A percentile compares a stretch with the other conserved stretches of the same genome.
phyloP scores from a whole-genome alignment of 2,888 invertebrate species.

The Melinaea menophilus region DNA sequence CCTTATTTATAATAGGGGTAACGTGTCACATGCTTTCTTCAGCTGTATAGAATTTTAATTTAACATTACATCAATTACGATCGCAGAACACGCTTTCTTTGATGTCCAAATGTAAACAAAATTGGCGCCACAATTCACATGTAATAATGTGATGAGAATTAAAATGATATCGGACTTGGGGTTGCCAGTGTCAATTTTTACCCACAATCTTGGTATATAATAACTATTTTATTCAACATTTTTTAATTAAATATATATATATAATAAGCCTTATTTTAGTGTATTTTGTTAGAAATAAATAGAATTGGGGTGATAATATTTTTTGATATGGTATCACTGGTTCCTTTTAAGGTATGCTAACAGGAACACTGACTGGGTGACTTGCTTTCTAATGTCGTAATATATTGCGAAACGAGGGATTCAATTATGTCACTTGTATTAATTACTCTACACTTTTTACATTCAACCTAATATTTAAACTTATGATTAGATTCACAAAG shows the following conservation, averaged over 20 bases:
- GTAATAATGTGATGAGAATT: conserved; percentile 49
- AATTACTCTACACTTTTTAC: conserved; percentile 52
- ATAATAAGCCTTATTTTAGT: too few relatives aligned
- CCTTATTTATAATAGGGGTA: too few relatives aligned
- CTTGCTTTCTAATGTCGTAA: conserved; percentile 74
- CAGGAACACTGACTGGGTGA: conserved; percentile 59
- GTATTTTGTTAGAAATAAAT: not conserved
- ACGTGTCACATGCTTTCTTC: not conserved
- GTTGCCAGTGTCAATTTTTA: conserved; percentile 6
- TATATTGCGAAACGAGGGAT: conserved; percentile 64
- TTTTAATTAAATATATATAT: too few relatives aligned
- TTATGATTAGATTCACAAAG: not conserved
- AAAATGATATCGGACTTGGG: conserved; percentile 31
- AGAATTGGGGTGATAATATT: not conserved
- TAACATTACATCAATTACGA: conserved; percentile 16
- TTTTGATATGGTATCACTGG: conserved; percentile 29
- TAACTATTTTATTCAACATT: not conserved
- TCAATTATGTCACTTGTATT: conserved; percentile 68
- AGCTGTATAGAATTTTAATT: not conserved
- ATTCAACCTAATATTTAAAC: conserved; percentile 9
- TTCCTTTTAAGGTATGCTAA: conserved; percentile 53
- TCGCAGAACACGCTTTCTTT: conserved; percentile 40
- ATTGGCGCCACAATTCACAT: conserved; percentile 59
- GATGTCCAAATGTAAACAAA: conserved; percentile 46
- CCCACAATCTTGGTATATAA: not conserved